Evolutionary conservation across 2,797 vertebrate species (phyloP), one percentile per base, ranked within the genome.

Genomic region (Crypturellus tataupa): DNA sequence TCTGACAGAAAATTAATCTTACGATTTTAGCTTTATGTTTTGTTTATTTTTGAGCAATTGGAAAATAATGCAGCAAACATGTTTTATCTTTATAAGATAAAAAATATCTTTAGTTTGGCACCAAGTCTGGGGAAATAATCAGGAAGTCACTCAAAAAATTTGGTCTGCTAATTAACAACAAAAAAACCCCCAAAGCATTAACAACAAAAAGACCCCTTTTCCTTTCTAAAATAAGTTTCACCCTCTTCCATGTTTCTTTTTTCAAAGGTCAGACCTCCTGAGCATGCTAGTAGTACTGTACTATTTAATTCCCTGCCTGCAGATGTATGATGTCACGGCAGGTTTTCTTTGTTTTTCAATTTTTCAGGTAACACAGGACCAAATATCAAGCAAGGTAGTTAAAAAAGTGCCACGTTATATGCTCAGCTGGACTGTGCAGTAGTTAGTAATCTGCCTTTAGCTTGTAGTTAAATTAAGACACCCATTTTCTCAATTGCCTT

Each of bases 41-140:
- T 39, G 37, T 60, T 40, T 44, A 16, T 42, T 44, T 44, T 44
- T 17, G 2, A 17, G n/a, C 51, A 19, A 40, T 90, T 84, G 53
- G 46, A 59, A 87, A 93, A 51, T 10, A 76, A 29, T 27, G 68
- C 25, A 60, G 12, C 62, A 88, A 3, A 55, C 16, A 27, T 29
- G 14, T 10, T 55, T 55, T 31, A 55, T 55, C 53, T 55, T 42
- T 62, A 17, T 35, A 37, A 69, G 59, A 65, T 75, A 83, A 71
- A 93, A 3, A 47, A 35, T 70, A n/a, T 79, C 44, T 84, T 90
- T 77, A 23, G 25, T 85, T 87, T 92, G 44, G 44, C 14, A 47
- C 56, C 14, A 53, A 42, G 14, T 59, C 40, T 80, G 47, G 19
- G 40, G 40, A 89, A 76, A 18, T 65, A 88, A 81, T 78, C 31